Evolutionary conservation across 2,888 invertebrate species (phyloP).

Genomic region (Archips xylosteana): DNA sequence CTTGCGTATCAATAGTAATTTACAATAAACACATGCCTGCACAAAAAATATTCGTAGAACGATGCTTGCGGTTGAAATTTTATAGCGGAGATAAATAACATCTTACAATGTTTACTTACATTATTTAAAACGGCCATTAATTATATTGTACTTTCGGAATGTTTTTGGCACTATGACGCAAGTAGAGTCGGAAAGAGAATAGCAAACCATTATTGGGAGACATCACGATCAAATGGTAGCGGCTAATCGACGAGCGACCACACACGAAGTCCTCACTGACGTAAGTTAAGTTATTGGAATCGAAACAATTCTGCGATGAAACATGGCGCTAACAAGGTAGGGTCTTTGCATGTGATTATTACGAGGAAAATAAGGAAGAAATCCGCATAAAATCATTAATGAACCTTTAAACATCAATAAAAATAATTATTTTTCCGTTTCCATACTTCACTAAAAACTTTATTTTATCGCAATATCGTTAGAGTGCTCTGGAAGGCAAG

Average conservation of each 20-base stretch:
- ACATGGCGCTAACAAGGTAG: neutral
- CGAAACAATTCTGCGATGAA: neutral
- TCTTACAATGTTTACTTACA: constrained; percentile 11
- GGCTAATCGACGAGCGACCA: constrained; percentile 54
- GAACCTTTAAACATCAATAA: too few relatives aligned
- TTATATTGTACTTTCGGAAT: constrained; percentile 43
- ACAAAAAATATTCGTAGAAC: neutral
- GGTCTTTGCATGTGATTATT: neutral
- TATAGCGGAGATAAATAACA: neutral
- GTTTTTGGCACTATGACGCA: constrained; percentile 71
- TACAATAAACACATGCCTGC: neutral
- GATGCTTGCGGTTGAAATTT: neutral
- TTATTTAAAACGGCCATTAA: constrained; percentile 15
- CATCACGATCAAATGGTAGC: constrained; percentile 51
- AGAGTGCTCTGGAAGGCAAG: too few relatives aligned
- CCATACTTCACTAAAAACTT: too few relatives aligned
- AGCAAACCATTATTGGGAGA: constrained; percentile 55
- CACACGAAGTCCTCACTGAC: constrained; percentile 56
- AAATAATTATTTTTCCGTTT: too few relatives aligned
- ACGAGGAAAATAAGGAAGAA: neutral
- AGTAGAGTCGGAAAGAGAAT: constrained; percentile 56
- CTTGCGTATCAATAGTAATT: neutral
- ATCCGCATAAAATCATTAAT: neutral
- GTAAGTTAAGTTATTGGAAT: constrained; percentile 19
- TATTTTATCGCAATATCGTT: too few relatives aligned